Base-by-base conservation (phyloP, 2,113 vertebrate genomes). In the Stictonetta naevosa region DNA sequence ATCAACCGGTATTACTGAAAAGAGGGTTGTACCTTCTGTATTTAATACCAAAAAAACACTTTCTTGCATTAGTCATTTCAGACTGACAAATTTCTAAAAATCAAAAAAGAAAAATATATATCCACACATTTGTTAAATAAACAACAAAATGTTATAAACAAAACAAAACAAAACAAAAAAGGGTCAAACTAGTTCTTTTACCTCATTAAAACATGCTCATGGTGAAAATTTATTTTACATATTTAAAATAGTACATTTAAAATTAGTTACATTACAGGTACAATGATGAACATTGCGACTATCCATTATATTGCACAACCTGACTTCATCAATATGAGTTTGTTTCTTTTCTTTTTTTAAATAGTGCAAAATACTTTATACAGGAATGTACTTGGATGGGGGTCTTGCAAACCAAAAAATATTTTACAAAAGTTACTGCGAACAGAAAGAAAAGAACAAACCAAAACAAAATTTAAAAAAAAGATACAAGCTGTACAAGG, bases 321-420 rank as follows among this genome's bases (percentile, higher is more conserved):
- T 99, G 99, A 99, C 98, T 99, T 98, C 97, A 98, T 98, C 98
- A 98, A 97, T 97, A 98, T 96, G 98, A 98, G 95, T 98, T 98
- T 94, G 73, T 88, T 94, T 92, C 68, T 69, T 73, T 68, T 83
- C 20, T 60, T 48, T 56, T 96, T 99, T 98, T 99, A 99, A 99
- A 99, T 99, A 99, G 99, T 99, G 99, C 99, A 99, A 99, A 99
- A 98, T 97, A 98, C 93, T 98, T 98, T 98, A 97, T 98, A 99
- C 99, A 99, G 99, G 99, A 99, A 99, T 99, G 99, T 99, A 99
- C 97, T 98, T 97, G 92, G 96, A 98, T 98, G 97, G 97, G 97
- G 96, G 95, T 96, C 98, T 98, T 90, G 97, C 98, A 97, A 98
- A 98, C 97, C 85, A 98, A 98, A 96, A 97, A 96, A 84, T 97